These are phyloP conservation scores for Myrmecobius fasciatus DNA, from an alignment of 2,113 vertebrate species.

Conservation along the genomic window DNA sequence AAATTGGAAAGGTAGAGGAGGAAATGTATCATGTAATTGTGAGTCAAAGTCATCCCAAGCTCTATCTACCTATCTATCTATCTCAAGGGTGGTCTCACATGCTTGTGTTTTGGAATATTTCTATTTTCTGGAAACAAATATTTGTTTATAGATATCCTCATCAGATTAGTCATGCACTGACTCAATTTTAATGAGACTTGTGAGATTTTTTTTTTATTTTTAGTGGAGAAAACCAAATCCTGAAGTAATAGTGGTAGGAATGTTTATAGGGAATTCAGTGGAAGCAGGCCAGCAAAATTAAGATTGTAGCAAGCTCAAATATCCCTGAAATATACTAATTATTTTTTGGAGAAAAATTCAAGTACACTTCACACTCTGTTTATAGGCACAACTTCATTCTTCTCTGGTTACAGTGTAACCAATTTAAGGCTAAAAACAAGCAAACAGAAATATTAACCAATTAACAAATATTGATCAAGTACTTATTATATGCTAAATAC, in stretches of 20 bases:
- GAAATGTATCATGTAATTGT: constrained; percentile 57
- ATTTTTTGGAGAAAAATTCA: constrained; percentile 4
- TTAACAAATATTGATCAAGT: neutral
- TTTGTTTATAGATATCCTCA: constrained; percentile 17
- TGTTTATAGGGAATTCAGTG: constrained; percentile 23
- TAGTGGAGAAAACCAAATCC: neutral
- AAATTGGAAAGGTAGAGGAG: constrained; percentile 35
- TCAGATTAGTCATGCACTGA: neutral
- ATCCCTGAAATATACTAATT: neutral
- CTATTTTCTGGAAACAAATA: constrained; percentile 8
- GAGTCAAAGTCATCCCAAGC: constrained; percentile 18
- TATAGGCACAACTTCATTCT: neutral
- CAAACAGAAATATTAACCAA: neutral
- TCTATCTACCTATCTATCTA: neutral
- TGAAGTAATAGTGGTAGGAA: neutral
- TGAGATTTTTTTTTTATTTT: constrained; percentile 18
- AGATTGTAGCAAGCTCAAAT: neutral
- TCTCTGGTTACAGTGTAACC: neutral
- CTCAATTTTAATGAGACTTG: constrained; percentile 6
- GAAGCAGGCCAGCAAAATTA: neutral
- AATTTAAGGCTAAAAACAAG: neutral
- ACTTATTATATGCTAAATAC: neutral
- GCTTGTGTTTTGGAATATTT: neutral
- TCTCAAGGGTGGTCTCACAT: constrained; percentile 7
- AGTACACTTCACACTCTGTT: neutral